Percentiles rank a stretch among this genome's conserved stretches.
phyloP scores from a whole-genome alignment of 64 coral and sea anemone species.

The Pocillopora verrucosa region DNA sequence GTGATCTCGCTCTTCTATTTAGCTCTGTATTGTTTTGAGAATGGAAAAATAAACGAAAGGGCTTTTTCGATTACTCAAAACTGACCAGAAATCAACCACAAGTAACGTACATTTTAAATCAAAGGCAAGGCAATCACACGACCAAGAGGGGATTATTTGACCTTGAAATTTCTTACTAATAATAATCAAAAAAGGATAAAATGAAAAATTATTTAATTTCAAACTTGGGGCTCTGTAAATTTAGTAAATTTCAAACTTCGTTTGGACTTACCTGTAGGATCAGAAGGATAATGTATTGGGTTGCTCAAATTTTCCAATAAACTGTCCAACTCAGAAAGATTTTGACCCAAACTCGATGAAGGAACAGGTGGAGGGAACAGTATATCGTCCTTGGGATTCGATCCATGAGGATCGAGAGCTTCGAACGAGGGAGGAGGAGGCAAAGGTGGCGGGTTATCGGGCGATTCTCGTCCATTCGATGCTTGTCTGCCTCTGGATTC shows the following conservation, averaged over 20 bases:
- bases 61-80: background rate
- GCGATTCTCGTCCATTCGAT: conserved; percentile 71
- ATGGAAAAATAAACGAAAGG: too few species aligned
- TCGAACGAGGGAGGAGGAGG: conserved; percentile 88
- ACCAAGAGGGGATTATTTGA: background rate
- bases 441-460: conserved; percentile 73
- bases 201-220: background rate
- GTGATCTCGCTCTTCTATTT: background rate
- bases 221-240: background rate
- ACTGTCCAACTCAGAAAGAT: conserved; percentile 80
- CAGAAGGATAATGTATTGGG: conserved; percentile 30
- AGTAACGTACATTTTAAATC: background rate
- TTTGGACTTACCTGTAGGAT: conserved; percentile 28
- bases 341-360: conserved; percentile 68
- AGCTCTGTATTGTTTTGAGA: too few species aligned
- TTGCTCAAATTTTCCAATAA: conserved; percentile 74
- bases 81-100: background rate
- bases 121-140: background rate
- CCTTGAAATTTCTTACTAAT: background rate
- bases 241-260: background rate
- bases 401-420: conserved; percentile 54
- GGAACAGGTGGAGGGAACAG: conserved; percentile 60
- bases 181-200: background rate
- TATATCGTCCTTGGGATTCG: conserved; percentile 38
- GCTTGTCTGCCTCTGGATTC: background rate